phyloP scores from a whole-genome alignment of 2,797 vertebrate species.

The Lemur catta region DNA sequence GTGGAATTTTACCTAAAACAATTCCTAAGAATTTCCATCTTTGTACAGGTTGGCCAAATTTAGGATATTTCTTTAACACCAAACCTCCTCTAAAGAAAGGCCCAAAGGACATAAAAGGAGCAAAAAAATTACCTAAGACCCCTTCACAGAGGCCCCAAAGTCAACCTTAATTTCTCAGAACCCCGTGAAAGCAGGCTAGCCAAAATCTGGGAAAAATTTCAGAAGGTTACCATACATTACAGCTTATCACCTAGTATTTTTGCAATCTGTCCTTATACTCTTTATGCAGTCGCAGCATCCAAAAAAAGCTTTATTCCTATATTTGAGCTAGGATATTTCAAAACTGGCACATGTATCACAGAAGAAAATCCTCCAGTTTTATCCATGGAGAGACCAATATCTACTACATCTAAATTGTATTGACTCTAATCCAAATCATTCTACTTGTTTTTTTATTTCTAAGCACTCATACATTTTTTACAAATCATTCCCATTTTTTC shows the following conservation, averaged over 20 bases:
- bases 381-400: background rate
- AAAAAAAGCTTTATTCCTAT: background rate
- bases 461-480: background rate
- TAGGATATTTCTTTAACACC: background rate
- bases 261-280: background rate
- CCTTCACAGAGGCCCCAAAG: background rate
- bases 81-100: background rate
- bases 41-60: background rate
- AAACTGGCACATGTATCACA: background rate
- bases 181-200: background rate
- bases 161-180: background rate
- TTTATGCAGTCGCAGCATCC: background rate
- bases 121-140: background rate
- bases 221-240: background rate
- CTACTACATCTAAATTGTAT: background rate
- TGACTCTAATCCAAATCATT: conserved; percentile 1
- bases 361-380: background rate
- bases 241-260: background rate
- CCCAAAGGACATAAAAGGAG: background rate
- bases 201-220: conserved; percentile 1
- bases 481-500: background rate
- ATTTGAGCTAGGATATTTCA: background rate
- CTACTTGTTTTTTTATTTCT: background rate
- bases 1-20: background rate
- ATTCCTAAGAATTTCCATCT: background rate